phyloP scores from a whole-genome alignment of 2,888 invertebrate species.

The Lepeophtheirus nordmannii region DNA sequence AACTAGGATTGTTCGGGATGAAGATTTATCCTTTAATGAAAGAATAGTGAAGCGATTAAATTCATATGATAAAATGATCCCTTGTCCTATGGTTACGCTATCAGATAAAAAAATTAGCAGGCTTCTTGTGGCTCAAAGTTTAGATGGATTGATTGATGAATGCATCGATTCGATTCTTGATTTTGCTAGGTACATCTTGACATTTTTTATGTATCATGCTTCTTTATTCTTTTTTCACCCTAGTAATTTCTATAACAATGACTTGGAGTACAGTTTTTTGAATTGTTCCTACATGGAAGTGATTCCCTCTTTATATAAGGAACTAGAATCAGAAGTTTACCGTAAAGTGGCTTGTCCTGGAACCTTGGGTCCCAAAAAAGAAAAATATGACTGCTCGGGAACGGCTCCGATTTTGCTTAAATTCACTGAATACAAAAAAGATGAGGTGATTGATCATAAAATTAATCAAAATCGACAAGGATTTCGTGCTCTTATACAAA shows the following conservation, averaged over 20 bases:
- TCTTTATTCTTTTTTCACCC: neutral
- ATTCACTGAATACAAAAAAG: neutral
- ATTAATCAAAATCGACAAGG: neutral
- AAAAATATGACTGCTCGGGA: conserved; percentile 17
- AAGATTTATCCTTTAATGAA: neutral
- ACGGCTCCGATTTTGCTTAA: conserved; percentile 6
- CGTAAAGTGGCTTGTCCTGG: conserved; percentile 4
- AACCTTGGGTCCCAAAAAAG: conserved; percentile 1
- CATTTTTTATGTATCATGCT: neutral
- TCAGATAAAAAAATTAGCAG: neutral
- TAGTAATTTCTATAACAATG: conserved; percentile 2
- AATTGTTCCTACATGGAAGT: conserved; percentile 5
- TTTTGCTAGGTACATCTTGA: neutral
- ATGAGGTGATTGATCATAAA: neutral
- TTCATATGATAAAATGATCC: neutral
- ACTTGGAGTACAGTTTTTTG: conserved; percentile 6
- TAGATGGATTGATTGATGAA: neutral
- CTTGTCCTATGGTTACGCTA: neutral
- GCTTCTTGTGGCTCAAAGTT: neutral
- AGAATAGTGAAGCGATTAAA: neutral
- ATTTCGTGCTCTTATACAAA: neutral
- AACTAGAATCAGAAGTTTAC: neutral
- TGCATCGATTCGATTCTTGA: neutral
- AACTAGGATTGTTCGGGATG: neutral
- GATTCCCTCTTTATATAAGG: neutral